Conservation (phyloP, 2,113 vertebrate genomes). For the Campylorhamphus procurvoides region DNA sequence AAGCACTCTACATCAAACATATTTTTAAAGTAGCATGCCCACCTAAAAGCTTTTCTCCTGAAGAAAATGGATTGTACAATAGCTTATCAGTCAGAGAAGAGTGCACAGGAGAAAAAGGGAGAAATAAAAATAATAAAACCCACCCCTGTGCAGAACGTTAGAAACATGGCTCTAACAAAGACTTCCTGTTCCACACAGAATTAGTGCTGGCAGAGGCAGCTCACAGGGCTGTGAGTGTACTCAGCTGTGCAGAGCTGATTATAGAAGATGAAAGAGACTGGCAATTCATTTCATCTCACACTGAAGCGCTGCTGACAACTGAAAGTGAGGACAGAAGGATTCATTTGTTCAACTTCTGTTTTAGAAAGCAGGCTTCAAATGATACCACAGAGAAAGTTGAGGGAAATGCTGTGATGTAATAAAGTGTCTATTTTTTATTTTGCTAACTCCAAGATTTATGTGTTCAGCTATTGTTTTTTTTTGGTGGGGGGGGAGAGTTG, state of each 20-base stretch:
- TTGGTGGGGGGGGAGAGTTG: not conserved
- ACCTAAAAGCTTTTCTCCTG: conserved; percentile 2
- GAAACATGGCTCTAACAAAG: conserved; percentile 66
- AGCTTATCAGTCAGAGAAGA: not conserved
- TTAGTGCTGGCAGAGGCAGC: conserved; percentile 63
- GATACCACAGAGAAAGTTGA: conserved; percentile 64
- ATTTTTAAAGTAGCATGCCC: not conserved
- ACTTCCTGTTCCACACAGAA: conserved; percentile 52
- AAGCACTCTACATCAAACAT: not conserved
- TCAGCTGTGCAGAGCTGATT: conserved; percentile 82
- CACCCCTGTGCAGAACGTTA: not conserved
- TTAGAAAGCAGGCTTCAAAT: conserved; percentile 78
- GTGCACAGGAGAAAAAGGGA: not conserved
- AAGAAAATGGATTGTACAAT: conserved; percentile 19
- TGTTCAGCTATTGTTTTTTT: conserved; percentile 29
- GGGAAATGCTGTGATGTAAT: conserved; percentile 44
- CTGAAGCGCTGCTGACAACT: conserved; percentile 79
- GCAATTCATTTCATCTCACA: conserved; percentile 80
- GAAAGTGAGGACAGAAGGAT: conserved; percentile 80
- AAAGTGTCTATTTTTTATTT: conserved; percentile 44
- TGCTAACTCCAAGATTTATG: conserved; percentile 37
- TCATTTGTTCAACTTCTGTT: conserved; percentile 83
- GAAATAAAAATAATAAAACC: conserved; percentile 50
- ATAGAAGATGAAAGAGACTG: conserved; percentile 79
- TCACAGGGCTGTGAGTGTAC: conserved; percentile 57